Evolutionary conservation across 2,888 invertebrate genomes (phyloP), one percentile per base, ranked within the genome.

Genomic region (Meteorus cinctellus): DNA sequence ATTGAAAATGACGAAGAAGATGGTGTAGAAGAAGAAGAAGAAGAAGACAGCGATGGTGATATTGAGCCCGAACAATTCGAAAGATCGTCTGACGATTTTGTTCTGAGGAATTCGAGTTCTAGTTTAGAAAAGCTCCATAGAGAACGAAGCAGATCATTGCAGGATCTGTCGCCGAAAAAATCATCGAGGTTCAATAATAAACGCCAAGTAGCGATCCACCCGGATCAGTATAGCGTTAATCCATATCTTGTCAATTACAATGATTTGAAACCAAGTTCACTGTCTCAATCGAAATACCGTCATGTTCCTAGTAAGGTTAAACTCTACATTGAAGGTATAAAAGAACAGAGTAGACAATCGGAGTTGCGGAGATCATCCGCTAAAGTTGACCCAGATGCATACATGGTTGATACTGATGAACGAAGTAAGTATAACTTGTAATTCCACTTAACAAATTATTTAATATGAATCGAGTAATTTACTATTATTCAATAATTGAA

Each of bases 111-210:
- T 71, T 60, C 70, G 6, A 78, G 80, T 31, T 77, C 78, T 60
- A 79, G 79, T 10, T 62, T 82, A 4, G 78, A 82, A 31, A 60
- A 81, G 74, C 70, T 80, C 14, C 78, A 82, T 27, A 86, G 85
- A 79, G 84, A 86, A 75, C 85, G 86, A 24, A 89, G 88, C 78
- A 78, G 84, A 60, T 89, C 88, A 34, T 80, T 88, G n/a, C 87
- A 89, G 80, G 88, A 89, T 78, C 77, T 89, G 29, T 84, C 80
- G 74, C 79, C 80, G 0, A 77, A 77, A 5, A 71, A 41, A 55
- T 24, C 36, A 19, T 34, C 27, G 1, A 72, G 72, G 41, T 66
- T 62, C 14, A 76, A 72, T 72, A 62, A 27, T 27, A 67, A 60
- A 19, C 66, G 67, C n/a, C 67, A 67, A 45, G 41, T 66, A 55